These are phyloP conservation scores for Synergus gifuensis DNA, from an alignment of 2,888 invertebrate genomes.

Conservation along the genomic window DNA sequence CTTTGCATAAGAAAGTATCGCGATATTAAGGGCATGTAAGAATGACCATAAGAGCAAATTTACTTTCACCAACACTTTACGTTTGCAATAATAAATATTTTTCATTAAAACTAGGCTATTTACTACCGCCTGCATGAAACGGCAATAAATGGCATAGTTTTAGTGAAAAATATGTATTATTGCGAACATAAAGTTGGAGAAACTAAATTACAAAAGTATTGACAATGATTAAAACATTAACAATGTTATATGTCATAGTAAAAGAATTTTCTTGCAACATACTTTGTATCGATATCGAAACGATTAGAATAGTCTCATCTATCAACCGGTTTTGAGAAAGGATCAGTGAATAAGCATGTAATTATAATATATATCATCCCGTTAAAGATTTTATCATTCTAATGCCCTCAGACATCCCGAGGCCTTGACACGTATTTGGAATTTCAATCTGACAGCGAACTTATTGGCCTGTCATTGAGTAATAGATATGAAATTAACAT, in stretches of 20 bases:
- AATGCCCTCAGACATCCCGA: slow-evolving; percentile 6
- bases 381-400: slow-evolving; percentile 1
- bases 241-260: not conserved
- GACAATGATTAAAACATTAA: too few relatives aligned
- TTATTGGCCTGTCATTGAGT: slow-evolving; percentile 21
- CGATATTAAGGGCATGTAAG: not conserved
- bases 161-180: too few relatives aligned
- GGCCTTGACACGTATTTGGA: slow-evolving; percentile 25
- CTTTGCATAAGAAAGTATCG: not conserved
- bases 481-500: slow-evolving; percentile 17
- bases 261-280: not conserved
- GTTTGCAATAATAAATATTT: too few relatives aligned
- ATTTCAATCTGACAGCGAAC: slow-evolving; percentile 16
- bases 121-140: too few relatives aligned
- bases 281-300: not conserved
- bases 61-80: too few relatives aligned
- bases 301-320: not conserved
- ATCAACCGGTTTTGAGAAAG: not conserved
- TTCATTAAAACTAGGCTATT: too few relatives aligned
- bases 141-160: too few relatives aligned
- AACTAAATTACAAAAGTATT: too few relatives aligned
- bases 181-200: too few relatives aligned
- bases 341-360: not conserved
- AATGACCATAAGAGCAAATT: too few relatives aligned
- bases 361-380: not conserved